These are phyloP conservation scores for Mustelus asterias DNA, from an alignment of 2,113 vertebrate species.

Conservation along the genomic window DNA sequence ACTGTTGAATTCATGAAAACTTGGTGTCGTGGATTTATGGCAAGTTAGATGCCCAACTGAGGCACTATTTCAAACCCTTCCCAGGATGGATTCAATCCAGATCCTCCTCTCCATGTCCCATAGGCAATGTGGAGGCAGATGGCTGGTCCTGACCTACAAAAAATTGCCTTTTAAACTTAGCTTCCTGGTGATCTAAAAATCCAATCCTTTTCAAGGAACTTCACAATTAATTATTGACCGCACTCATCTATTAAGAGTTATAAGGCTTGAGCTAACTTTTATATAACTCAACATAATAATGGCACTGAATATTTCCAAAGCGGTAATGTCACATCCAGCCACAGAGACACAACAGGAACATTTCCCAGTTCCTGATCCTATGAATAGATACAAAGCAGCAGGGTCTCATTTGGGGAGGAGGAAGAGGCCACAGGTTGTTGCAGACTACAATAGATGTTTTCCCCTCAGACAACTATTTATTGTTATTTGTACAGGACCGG, in stretches of 20 bases:
- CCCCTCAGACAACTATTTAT: not conserved
- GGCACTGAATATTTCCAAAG: not conserved
- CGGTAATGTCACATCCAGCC: conserved; percentile 16
- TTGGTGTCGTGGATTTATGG: not conserved
- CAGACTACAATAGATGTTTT: conserved; percentile 35
- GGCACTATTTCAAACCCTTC: not conserved
- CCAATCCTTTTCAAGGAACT: conserved; percentile 7
- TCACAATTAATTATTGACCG: not conserved
- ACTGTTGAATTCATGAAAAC: not conserved
- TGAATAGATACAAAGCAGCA: not conserved
- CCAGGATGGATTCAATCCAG: not conserved
- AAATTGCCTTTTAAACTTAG: not conserved
- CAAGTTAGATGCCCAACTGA: not conserved
- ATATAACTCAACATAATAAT: not conserved
- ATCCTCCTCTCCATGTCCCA: not conserved
- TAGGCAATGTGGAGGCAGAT: not conserved
- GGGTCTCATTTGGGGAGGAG: not conserved
- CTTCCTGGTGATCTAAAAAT: not conserved
- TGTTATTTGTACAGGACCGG: not conserved
- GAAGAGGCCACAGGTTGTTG: not conserved
- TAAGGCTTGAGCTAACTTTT: not conserved
- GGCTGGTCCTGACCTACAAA: not conserved
- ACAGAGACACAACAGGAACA: conserved; percentile 5
- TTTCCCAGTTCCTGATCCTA: not conserved
- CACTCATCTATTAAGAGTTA: not conserved